Evolutionary conservation across 2,113 vertebrate genomes (phyloP).

Genomic region (Hirundichthys speculiger): DNA sequence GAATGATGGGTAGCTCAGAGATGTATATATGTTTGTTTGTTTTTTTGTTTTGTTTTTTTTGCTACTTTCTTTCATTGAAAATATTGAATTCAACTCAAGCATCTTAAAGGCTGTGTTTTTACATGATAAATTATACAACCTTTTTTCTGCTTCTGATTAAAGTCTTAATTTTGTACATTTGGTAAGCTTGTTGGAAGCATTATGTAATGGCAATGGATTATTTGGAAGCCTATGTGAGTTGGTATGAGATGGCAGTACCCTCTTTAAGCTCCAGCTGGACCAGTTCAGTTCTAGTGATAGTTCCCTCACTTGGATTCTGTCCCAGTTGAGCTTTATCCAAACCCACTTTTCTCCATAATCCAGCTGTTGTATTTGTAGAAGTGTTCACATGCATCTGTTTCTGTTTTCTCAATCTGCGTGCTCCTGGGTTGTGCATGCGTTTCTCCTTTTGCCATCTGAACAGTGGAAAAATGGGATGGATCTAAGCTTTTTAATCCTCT

Average conservation of each 20-base stretch:
- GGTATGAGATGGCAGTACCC: constrained; percentile 18
- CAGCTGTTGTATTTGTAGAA: constrained; percentile 55
- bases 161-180: neutral
- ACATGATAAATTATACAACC: neutral
- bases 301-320: constrained; percentile 59
- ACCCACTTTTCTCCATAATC: constrained; percentile 72
- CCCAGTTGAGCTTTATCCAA: constrained; percentile 68
- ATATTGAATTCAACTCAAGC: too few species aligned
- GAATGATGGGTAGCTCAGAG: too few species aligned
- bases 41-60: too few species aligned
- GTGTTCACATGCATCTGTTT: constrained; percentile 39
- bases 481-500: constrained; percentile 72
- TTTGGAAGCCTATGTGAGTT: constrained; percentile 8
- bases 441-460: constrained; percentile 46
- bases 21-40: too few species aligned
- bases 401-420: constrained; percentile 34
- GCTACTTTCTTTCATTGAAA: too few species aligned
- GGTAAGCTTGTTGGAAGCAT: constrained; percentile 21
- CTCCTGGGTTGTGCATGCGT: constrained; percentile 19
- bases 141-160: too few species aligned
- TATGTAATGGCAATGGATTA: constrained; percentile 67
- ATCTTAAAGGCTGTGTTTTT: too few species aligned
- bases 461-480: constrained; percentile 65
- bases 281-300: constrained; percentile 44
- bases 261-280: constrained; percentile 61